phyloP scores from a whole-genome alignment of 2,797 vertebrate genomes.

The Florisuga fusca region DNA sequence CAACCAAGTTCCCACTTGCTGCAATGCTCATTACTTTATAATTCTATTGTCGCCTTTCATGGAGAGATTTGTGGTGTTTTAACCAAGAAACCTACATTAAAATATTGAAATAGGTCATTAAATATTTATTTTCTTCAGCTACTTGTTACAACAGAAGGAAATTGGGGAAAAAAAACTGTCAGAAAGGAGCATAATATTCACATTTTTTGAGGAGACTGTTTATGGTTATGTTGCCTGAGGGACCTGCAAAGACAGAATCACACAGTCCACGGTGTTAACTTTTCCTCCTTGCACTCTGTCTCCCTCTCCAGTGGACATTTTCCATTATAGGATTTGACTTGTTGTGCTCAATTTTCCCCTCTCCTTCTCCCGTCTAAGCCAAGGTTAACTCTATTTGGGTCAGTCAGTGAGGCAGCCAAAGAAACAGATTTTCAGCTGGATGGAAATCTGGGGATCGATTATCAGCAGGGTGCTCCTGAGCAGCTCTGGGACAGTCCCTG shows the following conservation, averaged over 20 bases:
- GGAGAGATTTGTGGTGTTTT: conserved; percentile 57
- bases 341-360: background rate
- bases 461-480: background rate
- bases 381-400: background rate
- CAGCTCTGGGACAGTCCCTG: background rate
- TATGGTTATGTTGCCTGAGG: conserved; percentile 48
- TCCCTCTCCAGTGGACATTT: conserved; percentile 13
- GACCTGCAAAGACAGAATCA: conserved; percentile 30
- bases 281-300: background rate
- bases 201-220: conserved; percentile 47
- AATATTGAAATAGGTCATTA: conserved; percentile 65
- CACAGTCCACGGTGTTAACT: background rate
- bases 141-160: conserved; percentile 49
- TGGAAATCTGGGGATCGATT: background rate
- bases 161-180: conserved; percentile 13
- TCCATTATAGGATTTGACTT: background rate
- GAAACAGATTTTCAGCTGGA: background rate
- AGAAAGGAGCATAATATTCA: conserved; percentile 33
- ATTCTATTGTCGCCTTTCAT: background rate
- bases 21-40: background rate
- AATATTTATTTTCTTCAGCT: conserved; percentile 64
- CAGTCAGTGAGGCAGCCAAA: background rate
- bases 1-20: background rate
- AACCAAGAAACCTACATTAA: conserved; percentile 57
- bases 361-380: background rate